These are phyloP conservation scores for Romanomermis culicivorax DNA, from an alignment of 2,888 invertebrate genomes.

Conservation along the genomic window DNA sequence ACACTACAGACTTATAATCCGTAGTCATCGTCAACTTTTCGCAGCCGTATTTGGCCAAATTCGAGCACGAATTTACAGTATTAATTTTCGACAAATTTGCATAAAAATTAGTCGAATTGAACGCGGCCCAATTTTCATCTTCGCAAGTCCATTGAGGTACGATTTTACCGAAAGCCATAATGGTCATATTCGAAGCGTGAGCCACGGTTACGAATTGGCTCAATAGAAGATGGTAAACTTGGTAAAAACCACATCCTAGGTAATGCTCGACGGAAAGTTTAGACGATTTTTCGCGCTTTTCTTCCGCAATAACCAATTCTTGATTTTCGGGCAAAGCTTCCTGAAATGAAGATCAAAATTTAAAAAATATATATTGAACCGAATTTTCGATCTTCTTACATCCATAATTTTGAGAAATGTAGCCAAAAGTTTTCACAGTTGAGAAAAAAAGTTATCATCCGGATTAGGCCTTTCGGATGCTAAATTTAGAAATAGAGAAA, in stretches of 20 bases:
- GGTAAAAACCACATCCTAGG: background rate
- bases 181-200: background rate
- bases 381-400: too few relatives aligned
- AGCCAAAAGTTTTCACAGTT: too few relatives aligned
- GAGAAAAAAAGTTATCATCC: too few relatives aligned
- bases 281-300: background rate
- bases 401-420: too few relatives aligned
- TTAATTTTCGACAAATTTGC: background rate
- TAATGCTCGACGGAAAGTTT: background rate
- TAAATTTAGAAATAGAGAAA: too few relatives aligned
- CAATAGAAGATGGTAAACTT: background rate
- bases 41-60: background rate
- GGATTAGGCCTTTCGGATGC: too few relatives aligned
- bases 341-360: too few relatives aligned
- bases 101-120: background rate
- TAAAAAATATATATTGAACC: too few relatives aligned
- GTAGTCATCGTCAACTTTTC: background rate
- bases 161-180: constrained; percentile 2
- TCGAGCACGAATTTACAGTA: background rate
- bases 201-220: background rate
- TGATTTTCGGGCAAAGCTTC: too few relatives aligned
- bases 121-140: background rate
- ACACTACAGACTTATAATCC: background rate
- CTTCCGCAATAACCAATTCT: too few relatives aligned
- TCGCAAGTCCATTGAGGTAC: background rate